Evolutionary conservation across 1,140 invertebrate species (phyloP), one percentile per base, ranked within the genome.

Genomic region (Drosophila malerkotliana): DNA sequence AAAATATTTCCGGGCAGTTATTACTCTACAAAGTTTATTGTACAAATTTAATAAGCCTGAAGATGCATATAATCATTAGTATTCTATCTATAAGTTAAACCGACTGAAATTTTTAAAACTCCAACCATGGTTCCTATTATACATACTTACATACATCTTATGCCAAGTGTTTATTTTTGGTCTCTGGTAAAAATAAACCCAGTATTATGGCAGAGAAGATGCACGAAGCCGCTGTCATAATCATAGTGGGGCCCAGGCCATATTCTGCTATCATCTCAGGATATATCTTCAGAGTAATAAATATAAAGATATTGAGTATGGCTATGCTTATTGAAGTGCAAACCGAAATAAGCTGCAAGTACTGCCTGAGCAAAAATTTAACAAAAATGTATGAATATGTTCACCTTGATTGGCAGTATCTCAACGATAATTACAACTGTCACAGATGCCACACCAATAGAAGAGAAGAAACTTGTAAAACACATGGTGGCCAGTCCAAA

Each of bases 341-440:
- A 14, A 82, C 8, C 5, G 83, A 76, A 32, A 77, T 64, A n/a
- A 87, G 88, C 83, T 87, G 55, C 18, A 21, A 32, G 10, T 18
- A 9, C 1, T 41, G 6, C 0, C 14, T 18, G 0, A 37, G 34
- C 10, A 4, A 4, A 10, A 10, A 37, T 4, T 4, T 12, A 37
- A 37, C 3, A 14, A 44, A 12, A 6, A 7, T 15, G 1, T 8
- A 44, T 18, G 15, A 4, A 21, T n/a, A 21, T 12, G 12, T 3
- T 77, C 55, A 91, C 89, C 76, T 85, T 85, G 3, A 58, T 49
- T 0, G 89, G 84, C 48, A 91, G 32, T 4, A 78, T 45, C 41
- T 91, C 89, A 4, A 79, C 74, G 14, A 83, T 41, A 1, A 91
- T 47, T 1, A 78, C 32, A 63, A 89, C 80, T 3, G 73, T 58